Evolutionary conservation across 2,888 invertebrate species (phyloP), one percentile per base, ranked within the genome.

Genomic region (Eupsilia transversa): DNA sequence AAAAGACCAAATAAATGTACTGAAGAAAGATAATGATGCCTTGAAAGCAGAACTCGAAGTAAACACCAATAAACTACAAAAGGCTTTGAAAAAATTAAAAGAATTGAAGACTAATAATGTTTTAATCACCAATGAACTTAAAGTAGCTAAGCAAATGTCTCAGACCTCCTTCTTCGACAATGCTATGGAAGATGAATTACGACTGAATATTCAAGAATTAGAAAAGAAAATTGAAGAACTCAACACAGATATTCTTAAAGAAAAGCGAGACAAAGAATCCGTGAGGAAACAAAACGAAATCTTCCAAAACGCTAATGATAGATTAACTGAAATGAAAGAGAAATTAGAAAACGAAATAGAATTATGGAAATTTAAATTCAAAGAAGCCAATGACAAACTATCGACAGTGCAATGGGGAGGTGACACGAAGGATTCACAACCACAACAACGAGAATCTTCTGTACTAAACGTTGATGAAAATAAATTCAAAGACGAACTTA

Each of bases 51-150:
- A 98, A 85, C 96, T 98, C 14, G 97, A 97, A 81, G 94, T 97
- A 43, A 94, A 97, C 77, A 97, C 98, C 91, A 93, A 97, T 0
- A 98, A 98, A 91, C 97, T 97, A 46, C 97, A 97, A 2, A 99
- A 98, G 94, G 97, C 98, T 83, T 95, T 99, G 86, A 98, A 98
- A 88, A 99, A 98, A 92, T 94, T 99, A 60, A 99, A 98, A 92
- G 98, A 98, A 90, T 97, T 98, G 72, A 99, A 99, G 93, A 93
- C 94, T 3, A 97, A 97, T 79, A 97, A 97, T 89, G 98, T 98
- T 54, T 95, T 96, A 84, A 91, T 97, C 54, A 93, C 94, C 20
- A 96, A 96, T 73, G 97, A 97, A 91, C 87, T 97, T 75, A 97
- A 96, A 86, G 92, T 96, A 38, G 95, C 96, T 52, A 96, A 96